Conservation (phyloP, 2,797 vertebrate species). For the Pelochelys cantorii region DNA sequence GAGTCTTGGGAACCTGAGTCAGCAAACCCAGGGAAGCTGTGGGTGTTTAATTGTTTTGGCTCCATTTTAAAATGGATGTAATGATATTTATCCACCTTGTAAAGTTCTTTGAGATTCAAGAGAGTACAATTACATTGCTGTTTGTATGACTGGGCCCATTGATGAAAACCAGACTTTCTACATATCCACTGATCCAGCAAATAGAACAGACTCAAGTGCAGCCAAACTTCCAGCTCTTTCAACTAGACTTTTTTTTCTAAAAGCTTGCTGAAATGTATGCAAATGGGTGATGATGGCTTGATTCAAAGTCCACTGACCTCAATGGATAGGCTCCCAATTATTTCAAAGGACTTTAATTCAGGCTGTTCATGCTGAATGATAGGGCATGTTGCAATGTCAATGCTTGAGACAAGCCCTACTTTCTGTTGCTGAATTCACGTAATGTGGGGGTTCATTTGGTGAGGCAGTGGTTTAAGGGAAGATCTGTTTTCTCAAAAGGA, state of each 20-base stretch:
- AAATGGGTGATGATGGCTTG: neutral
- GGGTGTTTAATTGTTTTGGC: neutral
- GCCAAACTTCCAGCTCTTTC: fast-evolving
- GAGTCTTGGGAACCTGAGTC: neutral
- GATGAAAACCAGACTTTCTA: neutral
- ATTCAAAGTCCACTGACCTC: neutral
- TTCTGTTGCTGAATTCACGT: constrained; percentile 43
- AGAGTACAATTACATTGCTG: neutral
- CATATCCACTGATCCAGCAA: neutral
- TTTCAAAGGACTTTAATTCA: constrained; percentile 25
- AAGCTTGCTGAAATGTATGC: neutral
- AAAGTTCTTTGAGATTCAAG: neutral
- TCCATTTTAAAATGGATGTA: neutral
- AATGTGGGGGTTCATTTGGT: neutral
- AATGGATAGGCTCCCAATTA: neutral
- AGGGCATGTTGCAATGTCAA: neutral
- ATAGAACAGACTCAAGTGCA: neutral
- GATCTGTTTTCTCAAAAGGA: constrained; percentile 41
- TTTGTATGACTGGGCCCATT: neutral
- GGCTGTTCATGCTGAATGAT: constrained; percentile 4
- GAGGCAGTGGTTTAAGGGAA: constrained; percentile 28
- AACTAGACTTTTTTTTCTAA: neutral
- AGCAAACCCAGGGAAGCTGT: neutral
- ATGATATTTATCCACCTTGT: neutral
- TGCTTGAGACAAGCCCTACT: neutral